Conservation (phyloP, 2,888 invertebrate species). For the Julus scanicus region DNA sequence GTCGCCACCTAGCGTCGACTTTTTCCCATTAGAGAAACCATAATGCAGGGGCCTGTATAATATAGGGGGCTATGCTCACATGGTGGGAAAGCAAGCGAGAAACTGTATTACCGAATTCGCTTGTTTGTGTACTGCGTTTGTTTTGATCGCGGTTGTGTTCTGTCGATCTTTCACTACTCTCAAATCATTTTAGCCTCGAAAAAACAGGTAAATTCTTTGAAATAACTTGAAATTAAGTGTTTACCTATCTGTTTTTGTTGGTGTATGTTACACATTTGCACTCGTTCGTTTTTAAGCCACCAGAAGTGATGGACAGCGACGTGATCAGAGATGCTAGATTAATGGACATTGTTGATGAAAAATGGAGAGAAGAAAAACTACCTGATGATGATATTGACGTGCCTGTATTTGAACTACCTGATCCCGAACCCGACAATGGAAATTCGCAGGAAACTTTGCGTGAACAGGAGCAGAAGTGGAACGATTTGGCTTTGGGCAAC, state of each 20-base stretch:
- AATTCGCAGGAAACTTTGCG: constrained; percentile 81
- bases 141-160: background rate
- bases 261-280: background rate
- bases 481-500: constrained; percentile 66
- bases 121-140: background rate
- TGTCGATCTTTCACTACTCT: no score
- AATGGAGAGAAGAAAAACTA: constrained; percentile 78
- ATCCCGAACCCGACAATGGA: constrained; percentile 91
- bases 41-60: no score
- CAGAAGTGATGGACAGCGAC: constrained; percentile 78
- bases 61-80: no score
- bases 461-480: constrained; percentile 84
- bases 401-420: constrained; percentile 87
- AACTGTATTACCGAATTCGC: background rate
- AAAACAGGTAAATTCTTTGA: background rate
- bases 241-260: background rate
- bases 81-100: background rate
- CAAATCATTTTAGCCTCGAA: background rate
- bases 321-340: constrained; percentile 79
- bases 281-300: background rate
- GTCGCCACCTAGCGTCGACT: no score
- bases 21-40: no score
- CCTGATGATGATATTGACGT: constrained; percentile 83
- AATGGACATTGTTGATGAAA: constrained; percentile 82
- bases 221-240: background rate